Percentiles rank a stretch among this genome's conserved stretches.
These are phyloP conservation scores for Holotrichia oblita DNA, from an alignment of 1,140 invertebrate species.

Conservation along the genomic window DNA sequence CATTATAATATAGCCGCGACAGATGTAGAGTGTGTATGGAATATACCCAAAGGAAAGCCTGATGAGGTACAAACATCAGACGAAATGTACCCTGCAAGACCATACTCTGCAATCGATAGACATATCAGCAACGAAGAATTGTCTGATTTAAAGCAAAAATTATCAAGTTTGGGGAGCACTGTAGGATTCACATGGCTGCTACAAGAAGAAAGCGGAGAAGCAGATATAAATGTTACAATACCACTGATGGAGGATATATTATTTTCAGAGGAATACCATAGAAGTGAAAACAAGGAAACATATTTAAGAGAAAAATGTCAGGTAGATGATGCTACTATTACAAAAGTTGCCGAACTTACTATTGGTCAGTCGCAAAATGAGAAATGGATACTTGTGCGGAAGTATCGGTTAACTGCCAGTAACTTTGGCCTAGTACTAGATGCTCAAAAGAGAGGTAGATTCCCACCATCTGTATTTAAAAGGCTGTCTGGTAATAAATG, in stretches of 20 bases:
- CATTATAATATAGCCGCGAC: slow-evolving; percentile 43
- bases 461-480: slow-evolving; percentile 41
- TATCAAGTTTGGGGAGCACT: slow-evolving; percentile 18
- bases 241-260: background rate
- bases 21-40: slow-evolving; percentile 40
- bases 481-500: background rate
- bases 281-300: background rate
- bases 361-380: slow-evolving; percentile 43
- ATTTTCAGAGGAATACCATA: background rate
- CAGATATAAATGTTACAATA: background rate
- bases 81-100: background rate
- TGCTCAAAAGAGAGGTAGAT: slow-evolving; percentile 42
- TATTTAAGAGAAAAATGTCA: background rate
- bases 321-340: background rate
- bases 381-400: slow-evolving; percentile 44
- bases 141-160: too few relatives aligned
- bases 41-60: slow-evolving; percentile 23
- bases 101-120: slow-evolving; percentile 15
- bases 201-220: slow-evolving; percentile 1
- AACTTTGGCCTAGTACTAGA: slow-evolving; percentile 44
- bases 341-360: slow-evolving; percentile 34
- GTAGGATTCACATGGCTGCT: slow-evolving; percentile 39
- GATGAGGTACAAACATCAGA: background rate
- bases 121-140: background rate
- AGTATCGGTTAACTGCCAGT: slow-evolving; percentile 42